Base-by-base conservation (phyloP, 2,113 vertebrate genomes). In the Oryzias curvinotus region DNA sequence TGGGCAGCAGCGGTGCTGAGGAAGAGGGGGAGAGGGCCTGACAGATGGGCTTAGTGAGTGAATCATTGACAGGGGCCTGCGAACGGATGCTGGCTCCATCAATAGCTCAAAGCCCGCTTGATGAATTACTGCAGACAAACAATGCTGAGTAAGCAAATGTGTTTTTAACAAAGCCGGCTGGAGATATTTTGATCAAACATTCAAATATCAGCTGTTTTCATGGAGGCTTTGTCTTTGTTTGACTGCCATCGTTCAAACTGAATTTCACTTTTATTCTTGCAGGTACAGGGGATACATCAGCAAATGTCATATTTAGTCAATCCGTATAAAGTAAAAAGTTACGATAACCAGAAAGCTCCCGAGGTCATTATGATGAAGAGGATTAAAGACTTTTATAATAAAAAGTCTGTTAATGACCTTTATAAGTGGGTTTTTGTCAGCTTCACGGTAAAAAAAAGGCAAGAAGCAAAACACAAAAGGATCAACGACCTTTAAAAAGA, bases 81-180 rank as follows among this genome's bases (percentile, higher is more conserved):
- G 87, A 89, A 89, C 89, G 79, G 86, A 90, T 91, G 88, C 87
- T 75, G 89, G 76, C 81, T 80, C 89, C 89, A 90, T 91, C 91
- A 89, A 92, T 92, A 91, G 80, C 90, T 91, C 87, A 89, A 91
- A 91, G 90, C 83, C 83, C 17, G 68, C 4, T 77, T 92, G 90
- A 92, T 92, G 87, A 92, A 92, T 92, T 90, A 90, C 91, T 90
- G 90, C 89, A 90, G 91, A 90, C 88, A 90, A 88, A 91, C 89
- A 90, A 89, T 85, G 91, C 91, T 91, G 90, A 91, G 85, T 81
- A 85, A 82, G 90, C 91, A 91, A 89, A 91, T 88, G 82, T 85
- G 86, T 85, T 91, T 89, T 86, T 80, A 91, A 89, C 88, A 90
- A 91, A 88, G 87, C 77, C 84, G 88, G 87, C 88, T 86, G 80